Conservation (phyloP, 2,888 invertebrate species). For the Syrphus vitripennis region DNA sequence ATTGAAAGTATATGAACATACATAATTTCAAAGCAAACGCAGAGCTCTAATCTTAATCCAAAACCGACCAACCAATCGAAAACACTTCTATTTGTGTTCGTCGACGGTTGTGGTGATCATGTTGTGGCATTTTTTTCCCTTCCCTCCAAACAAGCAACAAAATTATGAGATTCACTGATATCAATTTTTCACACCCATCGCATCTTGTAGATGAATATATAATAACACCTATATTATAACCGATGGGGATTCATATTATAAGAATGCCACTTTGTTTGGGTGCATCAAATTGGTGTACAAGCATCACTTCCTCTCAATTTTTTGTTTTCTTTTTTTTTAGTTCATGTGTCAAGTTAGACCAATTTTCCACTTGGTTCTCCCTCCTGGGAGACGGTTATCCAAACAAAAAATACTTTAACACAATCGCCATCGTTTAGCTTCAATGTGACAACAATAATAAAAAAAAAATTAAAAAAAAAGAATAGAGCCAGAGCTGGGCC, state of each 20-base stretch:
- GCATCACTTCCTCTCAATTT: constrained; percentile 35
- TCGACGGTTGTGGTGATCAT: neutral
- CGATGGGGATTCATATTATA: constrained; percentile 12
- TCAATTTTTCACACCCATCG: constrained; percentile 46
- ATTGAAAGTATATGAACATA: neutral
- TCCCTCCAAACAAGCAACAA: constrained; percentile 17
- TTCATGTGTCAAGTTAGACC: constrained; percentile 61
- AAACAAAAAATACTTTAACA: constrained; percentile 37
- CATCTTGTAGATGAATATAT: constrained; percentile 35
- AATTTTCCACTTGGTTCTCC: constrained; percentile 68
- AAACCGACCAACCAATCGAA: neutral
- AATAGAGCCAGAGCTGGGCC: neutral
- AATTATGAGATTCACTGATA: constrained; percentile 23
- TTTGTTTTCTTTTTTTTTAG: neutral
- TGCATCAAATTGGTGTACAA: constrained; percentile 59
- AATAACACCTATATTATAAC: constrained; percentile 52
- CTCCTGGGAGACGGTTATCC: constrained; percentile 22
- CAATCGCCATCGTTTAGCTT: constrained; percentile 62
- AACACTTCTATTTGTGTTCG: neutral
- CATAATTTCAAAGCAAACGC: neutral
- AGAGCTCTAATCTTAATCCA: neutral
- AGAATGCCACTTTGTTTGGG: constrained; percentile 51
- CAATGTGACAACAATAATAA: constrained; percentile 47
- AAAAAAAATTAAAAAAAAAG: constrained; percentile 26
- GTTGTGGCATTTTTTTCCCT: constrained; percentile 40